Evolutionary conservation across 2,888 invertebrate genomes (phyloP).

Genomic region (Apamea anceps): DNA sequence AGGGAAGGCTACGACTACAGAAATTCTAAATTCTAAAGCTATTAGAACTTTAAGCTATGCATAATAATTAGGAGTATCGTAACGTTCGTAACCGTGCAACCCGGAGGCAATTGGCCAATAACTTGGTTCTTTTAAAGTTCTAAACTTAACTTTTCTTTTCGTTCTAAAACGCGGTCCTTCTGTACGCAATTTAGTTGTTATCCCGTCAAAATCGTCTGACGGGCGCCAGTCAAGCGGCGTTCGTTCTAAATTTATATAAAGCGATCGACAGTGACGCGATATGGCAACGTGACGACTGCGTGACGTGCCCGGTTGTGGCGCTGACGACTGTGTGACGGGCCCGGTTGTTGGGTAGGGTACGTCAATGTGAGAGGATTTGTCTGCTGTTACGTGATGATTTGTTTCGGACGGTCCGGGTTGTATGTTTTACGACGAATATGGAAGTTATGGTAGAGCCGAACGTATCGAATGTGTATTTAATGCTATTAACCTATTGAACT

Average conservation of each 20-base stretch:
- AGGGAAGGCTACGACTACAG: background rate
- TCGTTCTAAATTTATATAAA: constrained; percentile 82
- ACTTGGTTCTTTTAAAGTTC: background rate
- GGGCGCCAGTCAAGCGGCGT: constrained; percentile 77
- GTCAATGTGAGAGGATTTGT: constrained; percentile 34
- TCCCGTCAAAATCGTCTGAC: constrained; percentile 82
- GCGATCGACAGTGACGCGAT: constrained; percentile 85
- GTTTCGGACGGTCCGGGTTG: background rate
- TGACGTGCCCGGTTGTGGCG: constrained; percentile 48
- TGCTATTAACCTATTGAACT: background rate
- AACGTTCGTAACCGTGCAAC: too few species aligned
- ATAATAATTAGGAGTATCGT: too few species aligned
- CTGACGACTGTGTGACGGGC: constrained; percentile 66
- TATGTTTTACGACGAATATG: background rate
- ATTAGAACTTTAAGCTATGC: too few species aligned
- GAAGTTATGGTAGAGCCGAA: background rate
- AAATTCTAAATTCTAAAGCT: background rate
- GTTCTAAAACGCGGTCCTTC: constrained; percentile 23
- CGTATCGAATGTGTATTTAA: background rate
- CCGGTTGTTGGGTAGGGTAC: constrained; percentile 46
- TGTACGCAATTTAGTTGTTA: constrained; percentile 10
- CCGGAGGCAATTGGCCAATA: background rate
- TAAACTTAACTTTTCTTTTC: background rate
- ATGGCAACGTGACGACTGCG: constrained; percentile 76
- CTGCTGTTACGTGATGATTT: constrained; percentile 14